Evolutionary conservation across 64 coral and sea anemone genomes (phyloP).

Genomic region (Stichodactyla mertensii): DNA sequence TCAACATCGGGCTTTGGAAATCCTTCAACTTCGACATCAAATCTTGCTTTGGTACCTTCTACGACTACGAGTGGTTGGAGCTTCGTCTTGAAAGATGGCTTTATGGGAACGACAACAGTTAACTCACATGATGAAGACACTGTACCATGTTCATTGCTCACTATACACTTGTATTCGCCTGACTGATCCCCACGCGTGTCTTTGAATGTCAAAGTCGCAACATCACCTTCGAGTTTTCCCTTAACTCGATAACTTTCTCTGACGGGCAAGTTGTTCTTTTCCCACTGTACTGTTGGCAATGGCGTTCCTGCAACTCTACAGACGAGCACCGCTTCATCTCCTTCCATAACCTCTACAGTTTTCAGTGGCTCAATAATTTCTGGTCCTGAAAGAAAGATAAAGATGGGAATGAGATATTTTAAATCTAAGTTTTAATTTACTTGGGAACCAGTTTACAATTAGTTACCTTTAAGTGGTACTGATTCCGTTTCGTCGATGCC

Average conservation of each 20-base stretch:
- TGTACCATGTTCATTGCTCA: conserved; percentile 35
- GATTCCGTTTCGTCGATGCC: conserved; percentile 53
- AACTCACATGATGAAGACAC: conserved; percentile 23
- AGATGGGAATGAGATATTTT: not conserved
- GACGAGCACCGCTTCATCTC: conserved; percentile 21
- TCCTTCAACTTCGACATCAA: conserved; percentile 44
- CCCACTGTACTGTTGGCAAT: conserved; percentile 49
- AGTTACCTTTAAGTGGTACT: conserved; percentile 34
- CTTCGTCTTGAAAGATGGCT: conserved; percentile 45
- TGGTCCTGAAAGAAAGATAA: not conserved
- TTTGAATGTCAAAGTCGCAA: conserved; percentile 31
- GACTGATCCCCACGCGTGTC: conserved; percentile 26
- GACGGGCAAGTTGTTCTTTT: conserved; percentile 42
- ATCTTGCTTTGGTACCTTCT: conserved; percentile 33
- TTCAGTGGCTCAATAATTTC: conserved; percentile 29
- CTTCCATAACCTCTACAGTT: conserved; percentile 46
- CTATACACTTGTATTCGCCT: conserved; percentile 51
- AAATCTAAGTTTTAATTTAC: no score
- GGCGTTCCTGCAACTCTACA: conserved; percentile 36
- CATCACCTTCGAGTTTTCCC: conserved; percentile 21
- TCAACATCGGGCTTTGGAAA: conserved; percentile 33
- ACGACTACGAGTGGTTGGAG: conserved; percentile 45
- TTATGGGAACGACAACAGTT: conserved; percentile 38
- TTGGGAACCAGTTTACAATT: not conserved
- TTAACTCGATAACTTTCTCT: conserved; percentile 45